Conservation (phyloP, 2,888 invertebrate genomes). For the Tipula lateralis region DNA sequence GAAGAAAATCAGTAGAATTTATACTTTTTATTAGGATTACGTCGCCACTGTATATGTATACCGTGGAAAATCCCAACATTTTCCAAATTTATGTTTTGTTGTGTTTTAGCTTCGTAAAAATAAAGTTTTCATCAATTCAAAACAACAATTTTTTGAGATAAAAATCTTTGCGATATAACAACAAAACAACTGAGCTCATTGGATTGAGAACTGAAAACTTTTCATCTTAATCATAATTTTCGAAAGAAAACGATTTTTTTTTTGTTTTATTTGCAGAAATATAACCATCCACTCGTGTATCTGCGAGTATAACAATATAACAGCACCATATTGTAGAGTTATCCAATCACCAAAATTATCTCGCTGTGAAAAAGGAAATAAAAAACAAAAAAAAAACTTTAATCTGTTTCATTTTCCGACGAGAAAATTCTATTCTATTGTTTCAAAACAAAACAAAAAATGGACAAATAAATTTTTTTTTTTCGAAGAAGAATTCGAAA, state of each 20-base stretch:
- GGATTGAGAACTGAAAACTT: slow-evolving; percentile 11
- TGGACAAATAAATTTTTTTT: neutral
- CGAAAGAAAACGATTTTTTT: neutral
- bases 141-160: neutral
- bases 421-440: neutral
- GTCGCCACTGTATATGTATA: neutral
- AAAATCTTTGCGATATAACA: neutral
- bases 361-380: neutral
- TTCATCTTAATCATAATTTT: slow-evolving; percentile 1
- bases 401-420: neutral
- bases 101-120: neutral
- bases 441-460: neutral
- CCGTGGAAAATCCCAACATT: neutral
- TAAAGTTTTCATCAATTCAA: neutral
- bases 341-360: slow-evolving; percentile 11
- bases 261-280: neutral
- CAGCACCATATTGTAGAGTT: neutral
- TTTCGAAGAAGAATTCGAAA: no score
- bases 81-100: neutral
- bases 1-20: neutral
- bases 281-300: no score
- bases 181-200: neutral
- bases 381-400: neutral
- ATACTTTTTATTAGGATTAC: neutral
- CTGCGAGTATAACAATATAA: neutral